phyloP scores from a whole-genome alignment of 2,797 vertebrate species.

The Cyclura pinguis region DNA sequence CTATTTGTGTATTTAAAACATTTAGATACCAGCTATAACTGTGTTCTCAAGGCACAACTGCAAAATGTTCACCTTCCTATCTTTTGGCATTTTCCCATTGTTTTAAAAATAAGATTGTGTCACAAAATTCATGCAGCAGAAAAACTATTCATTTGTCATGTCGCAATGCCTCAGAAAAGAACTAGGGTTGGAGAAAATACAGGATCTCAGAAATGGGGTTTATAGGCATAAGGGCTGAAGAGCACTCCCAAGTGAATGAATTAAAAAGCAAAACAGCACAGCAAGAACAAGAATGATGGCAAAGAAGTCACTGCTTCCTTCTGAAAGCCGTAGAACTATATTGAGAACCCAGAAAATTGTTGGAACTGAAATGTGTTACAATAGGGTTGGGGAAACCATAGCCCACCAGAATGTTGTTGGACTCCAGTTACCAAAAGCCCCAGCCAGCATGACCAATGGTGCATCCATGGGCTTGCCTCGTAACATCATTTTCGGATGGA shows the following conservation, averaged over 20 bases:
- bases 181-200: background rate
- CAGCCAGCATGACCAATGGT: background rate
- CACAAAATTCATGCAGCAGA: background rate
- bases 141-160: background rate
- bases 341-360: background rate
- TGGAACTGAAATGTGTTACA: background rate
- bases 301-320: background rate
- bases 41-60: background rate
- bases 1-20: background rate
- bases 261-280: background rate
- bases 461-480: background rate
- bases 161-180: background rate
- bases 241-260: background rate
- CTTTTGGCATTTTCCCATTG: background rate
- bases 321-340: background rate
- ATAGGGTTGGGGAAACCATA: background rate
- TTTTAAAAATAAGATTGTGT: background rate
- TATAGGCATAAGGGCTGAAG: background rate
- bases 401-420: background rate
- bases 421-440: no score
- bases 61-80: background rate
- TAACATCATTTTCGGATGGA: background rate
- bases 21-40: background rate
- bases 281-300: background rate
- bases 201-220: background rate